phyloP scores from a whole-genome alignment of 2,888 invertebrate genomes.

The Limnephilus rhombicus region DNA sequence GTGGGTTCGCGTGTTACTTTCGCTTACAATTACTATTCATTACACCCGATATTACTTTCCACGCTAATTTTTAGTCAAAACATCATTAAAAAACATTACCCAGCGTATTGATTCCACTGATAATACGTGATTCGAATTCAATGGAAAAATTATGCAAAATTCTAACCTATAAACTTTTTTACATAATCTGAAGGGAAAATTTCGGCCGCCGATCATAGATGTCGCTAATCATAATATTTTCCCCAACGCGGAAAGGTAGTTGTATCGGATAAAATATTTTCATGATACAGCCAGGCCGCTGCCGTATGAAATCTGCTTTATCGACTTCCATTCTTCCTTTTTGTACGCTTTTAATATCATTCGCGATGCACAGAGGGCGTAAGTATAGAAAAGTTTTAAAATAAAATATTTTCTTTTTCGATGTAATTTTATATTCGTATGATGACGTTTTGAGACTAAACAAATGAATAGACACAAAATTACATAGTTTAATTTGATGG shows the following conservation, averaged over 20 bases:
- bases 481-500: too few species aligned
- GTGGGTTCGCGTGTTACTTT: not conserved
- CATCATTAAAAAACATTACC: not conserved
- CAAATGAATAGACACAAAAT: too few species aligned
- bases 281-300: not conserved
- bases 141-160: not conserved
- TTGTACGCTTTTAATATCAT: not conserved
- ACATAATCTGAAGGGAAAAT: not conserved
- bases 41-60: too few species aligned
- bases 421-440: not conserved
- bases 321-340: not conserved
- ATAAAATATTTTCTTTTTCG: not conserved
- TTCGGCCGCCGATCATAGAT: not conserved
- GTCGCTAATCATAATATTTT: constrained; percentile 4
- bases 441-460: not conserved
- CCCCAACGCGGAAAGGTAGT: not conserved
- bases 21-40: not conserved
- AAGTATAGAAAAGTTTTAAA: not conserved
- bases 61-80: not conserved
- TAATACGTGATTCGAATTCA: not conserved
- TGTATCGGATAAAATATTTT: constrained; percentile 35
- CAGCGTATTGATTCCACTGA: not conserved
- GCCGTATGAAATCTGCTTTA: constrained; percentile 31
- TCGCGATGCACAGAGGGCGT: constrained; percentile 13
- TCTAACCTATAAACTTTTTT: not conserved